These are phyloP conservation scores for Drosophila fungiperda DNA, from an alignment of 2,888 invertebrate species.

Conservation along the genomic window DNA sequence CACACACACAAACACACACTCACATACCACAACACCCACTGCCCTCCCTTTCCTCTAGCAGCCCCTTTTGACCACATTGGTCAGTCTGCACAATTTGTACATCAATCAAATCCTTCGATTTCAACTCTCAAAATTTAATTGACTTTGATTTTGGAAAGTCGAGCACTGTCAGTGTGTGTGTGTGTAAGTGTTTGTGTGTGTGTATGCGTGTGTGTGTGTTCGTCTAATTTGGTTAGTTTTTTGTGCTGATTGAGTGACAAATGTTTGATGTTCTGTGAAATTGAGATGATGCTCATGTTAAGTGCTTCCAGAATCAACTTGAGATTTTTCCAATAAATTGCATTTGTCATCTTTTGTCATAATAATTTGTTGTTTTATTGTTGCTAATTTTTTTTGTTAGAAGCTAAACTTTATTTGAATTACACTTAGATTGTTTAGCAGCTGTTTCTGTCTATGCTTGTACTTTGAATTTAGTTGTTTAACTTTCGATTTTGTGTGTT, in stretches of 20 bases:
- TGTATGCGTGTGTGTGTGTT: conserved; percentile 10
- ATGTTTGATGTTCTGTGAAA: conserved; percentile 57
- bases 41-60: too few relatives aligned
- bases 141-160: conserved; percentile 66
- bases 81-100: conserved; percentile 55
- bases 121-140: conserved; percentile 68
- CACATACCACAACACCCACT: too few relatives aligned
- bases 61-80: conserved; percentile 14
- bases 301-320: conserved; percentile 18
- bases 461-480: background rate
- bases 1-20: background rate
- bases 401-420: conserved; percentile 25
- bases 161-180: background rate
- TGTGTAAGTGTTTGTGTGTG: background rate
- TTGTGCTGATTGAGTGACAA: conserved; percentile 62
- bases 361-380: conserved; percentile 2
- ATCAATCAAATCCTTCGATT: conserved; percentile 62
- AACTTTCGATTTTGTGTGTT: conserved; percentile 3
- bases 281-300: conserved; percentile 39
- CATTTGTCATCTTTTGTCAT: conserved; percentile 30
- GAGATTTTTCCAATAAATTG: conserved; percentile 30
- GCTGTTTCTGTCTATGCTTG: conserved; percentile 8
- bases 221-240: conserved; percentile 62
- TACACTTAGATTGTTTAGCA: conserved; percentile 11
- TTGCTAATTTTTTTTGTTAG: conserved; percentile 11